Base-by-base conservation (phyloP, 2,888 invertebrate genomes). In the Ochropleura leucogaster region DNA sequence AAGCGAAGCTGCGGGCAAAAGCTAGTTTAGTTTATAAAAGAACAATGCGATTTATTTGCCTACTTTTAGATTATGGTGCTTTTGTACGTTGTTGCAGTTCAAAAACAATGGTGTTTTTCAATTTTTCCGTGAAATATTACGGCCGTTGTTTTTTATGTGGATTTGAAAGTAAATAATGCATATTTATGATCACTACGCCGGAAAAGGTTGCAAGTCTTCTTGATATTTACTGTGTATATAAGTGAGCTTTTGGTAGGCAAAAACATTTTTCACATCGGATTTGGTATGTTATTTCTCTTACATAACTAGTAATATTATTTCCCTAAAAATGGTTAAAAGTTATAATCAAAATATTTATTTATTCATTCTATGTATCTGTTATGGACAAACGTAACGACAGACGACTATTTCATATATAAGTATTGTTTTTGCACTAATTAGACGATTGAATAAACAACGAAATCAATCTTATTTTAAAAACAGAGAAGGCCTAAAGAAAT, bases 141-240 rank as follows among this genome's bases (percentile, higher is more conserved):
- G 6, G 6, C 47, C 14, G 12, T 63, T 40, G 14, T 47, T 30
- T 60, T 63, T 16, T 63, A 55, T 60, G 30, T 55, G 47, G 10
- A 53, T 80, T 63, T 72, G 44, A 72, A 72, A 40, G 20, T 79
- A 79, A 79, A 79, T 72, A 72, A 72, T 76, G 62, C 40, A 80
- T 49, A 55, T 71, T 79, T 72, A 76, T 8, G 47, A 62, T 5
- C n/a, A 18, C 30, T 30, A 14, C 14, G 47, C 47, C 12, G 47
- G 47, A 47, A 47, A 10, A 12, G 47, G 47, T 47, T 47, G 47
- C 47, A 4, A 47, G 30, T 30, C 1, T 30, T 30, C 3, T 30
- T 30, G 30, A 1, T 30, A 30, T 30, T 30, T 2, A 30, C 30
- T 30, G 30, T 30, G 3, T 30, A 30, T 30, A 30, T 2, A 30